Conservation (phyloP, 2,888 invertebrate species). For the Pilophorus perplexus region DNA sequence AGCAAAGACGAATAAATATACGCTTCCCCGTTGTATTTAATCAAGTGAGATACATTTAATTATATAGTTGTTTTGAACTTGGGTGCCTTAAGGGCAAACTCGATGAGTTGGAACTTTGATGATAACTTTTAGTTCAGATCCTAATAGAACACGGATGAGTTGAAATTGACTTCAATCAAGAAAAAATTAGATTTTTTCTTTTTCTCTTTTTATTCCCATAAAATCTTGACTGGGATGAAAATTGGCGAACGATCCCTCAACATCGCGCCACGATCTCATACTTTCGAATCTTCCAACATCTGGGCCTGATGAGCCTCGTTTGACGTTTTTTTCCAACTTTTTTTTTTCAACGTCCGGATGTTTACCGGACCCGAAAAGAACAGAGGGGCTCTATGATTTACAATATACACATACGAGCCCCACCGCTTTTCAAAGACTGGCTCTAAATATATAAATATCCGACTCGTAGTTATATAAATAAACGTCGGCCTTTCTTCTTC, state of each 20-base stretch:
- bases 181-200: too few species aligned
- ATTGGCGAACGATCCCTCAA: too few species aligned
- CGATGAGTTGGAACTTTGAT: background rate
- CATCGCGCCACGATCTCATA: background rate
- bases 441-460: conserved; percentile 13
- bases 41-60: conserved; percentile 21
- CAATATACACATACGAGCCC: conserved; percentile 18
- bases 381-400: conserved; percentile 19
- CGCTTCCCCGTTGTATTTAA: conserved; percentile 18
- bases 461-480: conserved; percentile 16
- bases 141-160: background rate
- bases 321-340: conserved; percentile 11
- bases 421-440: conserved; percentile 1
- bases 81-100: background rate
- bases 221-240: background rate
- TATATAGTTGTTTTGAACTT: background rate
- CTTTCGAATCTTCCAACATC: too few species aligned
- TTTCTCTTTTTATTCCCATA: too few species aligned
- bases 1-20: conserved; percentile 14
- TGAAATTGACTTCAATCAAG: background rate
- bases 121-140: background rate
- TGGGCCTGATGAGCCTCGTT: too few species aligned
- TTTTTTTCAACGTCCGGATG: conserved; percentile 42
- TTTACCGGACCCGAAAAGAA: conserved; percentile 25
- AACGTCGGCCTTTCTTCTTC: too few species aligned